Conservation (phyloP, 1,140 invertebrate genomes). For the Drosophila eugracilis region DNA sequence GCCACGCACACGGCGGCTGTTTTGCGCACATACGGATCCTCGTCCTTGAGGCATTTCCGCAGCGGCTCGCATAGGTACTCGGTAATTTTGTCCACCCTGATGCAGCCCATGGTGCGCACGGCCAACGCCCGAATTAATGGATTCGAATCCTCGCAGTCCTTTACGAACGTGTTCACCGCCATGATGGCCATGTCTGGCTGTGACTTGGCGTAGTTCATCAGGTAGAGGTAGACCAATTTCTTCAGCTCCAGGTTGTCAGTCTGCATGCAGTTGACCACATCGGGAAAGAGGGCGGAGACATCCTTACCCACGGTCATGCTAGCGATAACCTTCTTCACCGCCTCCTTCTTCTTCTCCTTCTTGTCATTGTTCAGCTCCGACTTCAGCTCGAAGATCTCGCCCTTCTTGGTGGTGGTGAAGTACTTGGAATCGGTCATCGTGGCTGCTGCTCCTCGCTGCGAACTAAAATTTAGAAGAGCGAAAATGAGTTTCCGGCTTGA, state of each 20-base stretch:
- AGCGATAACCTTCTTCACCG: conserved; percentile 99
- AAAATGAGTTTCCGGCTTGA: neutral
- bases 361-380: conserved; percentile 99
- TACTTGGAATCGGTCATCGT: conserved; percentile 99
- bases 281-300: conserved; percentile 98
- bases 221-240: conserved; percentile 99
- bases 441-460: conserved; percentile 18
- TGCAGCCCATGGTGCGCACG: conserved; percentile 99
- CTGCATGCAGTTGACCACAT: conserved; percentile 99
- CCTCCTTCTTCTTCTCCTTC: conserved; percentile 99
- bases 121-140: conserved; percentile 99
- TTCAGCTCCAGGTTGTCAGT: conserved; percentile 99
- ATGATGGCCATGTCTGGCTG: conserved; percentile 99
- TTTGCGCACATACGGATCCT: conserved; percentile 99
- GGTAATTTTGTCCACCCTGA: conserved; percentile 99
- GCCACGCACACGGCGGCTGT: conserved; percentile 99
- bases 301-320: conserved; percentile 99
- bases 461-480: neutral
- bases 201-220: conserved; percentile 99
- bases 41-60: conserved; percentile 99
- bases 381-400: conserved; percentile 99
- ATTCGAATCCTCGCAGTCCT: conserved; percentile 99
- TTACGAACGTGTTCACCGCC: conserved; percentile 99
- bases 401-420: conserved; percentile 99
- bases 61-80: conserved; percentile 99